phyloP scores from a whole-genome alignment of 2,113 vertebrate genomes.

The Piaya cayana region DNA sequence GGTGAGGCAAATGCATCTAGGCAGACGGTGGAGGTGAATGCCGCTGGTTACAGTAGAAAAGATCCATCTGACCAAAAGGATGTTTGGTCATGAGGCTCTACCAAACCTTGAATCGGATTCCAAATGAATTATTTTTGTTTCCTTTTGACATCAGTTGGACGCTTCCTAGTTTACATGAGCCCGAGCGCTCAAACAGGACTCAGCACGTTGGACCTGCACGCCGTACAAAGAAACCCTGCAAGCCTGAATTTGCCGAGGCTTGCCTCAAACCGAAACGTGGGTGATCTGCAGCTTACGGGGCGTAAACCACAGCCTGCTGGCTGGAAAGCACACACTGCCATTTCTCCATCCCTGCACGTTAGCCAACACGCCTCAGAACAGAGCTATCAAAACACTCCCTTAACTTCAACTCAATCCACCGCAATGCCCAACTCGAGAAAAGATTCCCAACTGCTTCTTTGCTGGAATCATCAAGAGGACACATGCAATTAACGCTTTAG shows the following conservation, averaged over 20 bases:
- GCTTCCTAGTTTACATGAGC: conserved; percentile 32
- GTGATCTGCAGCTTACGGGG: conserved; percentile 16
- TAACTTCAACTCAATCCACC: neutral
- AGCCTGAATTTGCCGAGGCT: conserved; percentile 42
- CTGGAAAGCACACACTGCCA: neutral
- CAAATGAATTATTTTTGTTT: neutral
- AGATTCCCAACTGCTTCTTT: neutral
- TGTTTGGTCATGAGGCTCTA: neutral
- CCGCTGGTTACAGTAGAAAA: neutral
- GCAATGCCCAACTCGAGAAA: neutral
- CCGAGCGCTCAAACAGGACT: neutral
- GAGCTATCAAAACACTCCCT: neutral
- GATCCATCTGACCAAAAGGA: neutral
- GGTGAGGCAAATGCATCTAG: neutral
- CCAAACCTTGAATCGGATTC: neutral
- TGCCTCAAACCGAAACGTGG: neutral
- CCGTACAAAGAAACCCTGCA: neutral
- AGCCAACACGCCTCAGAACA: neutral
- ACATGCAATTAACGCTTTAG: neutral
- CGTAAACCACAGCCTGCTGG: neutral
- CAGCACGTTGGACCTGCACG: neutral
- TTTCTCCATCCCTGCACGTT: neutral
- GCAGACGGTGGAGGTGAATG: fast-evolving
- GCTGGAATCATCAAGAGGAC: neutral
- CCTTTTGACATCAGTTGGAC: conserved; percentile 2